These are phyloP conservation scores for Eristalis intricaria DNA, from an alignment of 2,888 invertebrate species.

Conservation along the genomic window DNA sequence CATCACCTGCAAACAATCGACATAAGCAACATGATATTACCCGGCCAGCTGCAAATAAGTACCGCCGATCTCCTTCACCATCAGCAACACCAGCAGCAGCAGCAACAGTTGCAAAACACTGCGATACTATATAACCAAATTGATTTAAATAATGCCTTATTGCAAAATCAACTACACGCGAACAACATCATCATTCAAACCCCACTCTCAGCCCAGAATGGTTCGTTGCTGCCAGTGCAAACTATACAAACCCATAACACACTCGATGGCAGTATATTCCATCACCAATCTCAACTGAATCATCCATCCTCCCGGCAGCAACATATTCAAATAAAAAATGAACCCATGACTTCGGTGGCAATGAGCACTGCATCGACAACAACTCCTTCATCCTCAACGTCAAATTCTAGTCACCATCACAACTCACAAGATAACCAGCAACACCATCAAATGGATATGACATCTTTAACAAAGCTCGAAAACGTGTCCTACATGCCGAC, in stretches of 20 bases:
- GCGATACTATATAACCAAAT: slow-evolving; percentile 79
- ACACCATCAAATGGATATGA: slow-evolving; percentile 74
- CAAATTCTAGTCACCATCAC: slow-evolving; percentile 62
- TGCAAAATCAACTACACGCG: slow-evolving; percentile 79
- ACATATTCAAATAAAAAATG: slow-evolving; percentile 73
- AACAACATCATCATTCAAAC: slow-evolving; percentile 80
- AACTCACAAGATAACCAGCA: slow-evolving; percentile 58
- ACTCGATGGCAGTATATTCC: slow-evolving; percentile 75
- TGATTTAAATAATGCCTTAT: slow-evolving; percentile 79
- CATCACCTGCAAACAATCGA: slow-evolving; percentile 78
- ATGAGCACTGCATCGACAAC: slow-evolving; percentile 70
- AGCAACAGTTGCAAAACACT: slow-evolving; percentile 73
- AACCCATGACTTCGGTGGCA: slow-evolving; percentile 64
- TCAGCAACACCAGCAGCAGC: slow-evolving; percentile 73
- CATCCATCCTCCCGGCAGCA: slow-evolving; percentile 75
- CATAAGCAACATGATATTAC: slow-evolving; percentile 79
- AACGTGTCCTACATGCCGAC: slow-evolving; percentile 79
- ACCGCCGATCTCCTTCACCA: slow-evolving; percentile 75
- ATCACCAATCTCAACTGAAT: slow-evolving; percentile 74
- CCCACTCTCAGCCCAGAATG: slow-evolving; percentile 75
- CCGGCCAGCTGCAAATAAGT: slow-evolving; percentile 78
- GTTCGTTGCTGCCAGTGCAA: slow-evolving; percentile 78
- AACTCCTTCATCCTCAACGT: slow-evolving; percentile 54
- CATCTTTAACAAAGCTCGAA: slow-evolving; percentile 77
- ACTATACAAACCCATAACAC: slow-evolving; percentile 73